A percentile compares a stretch with the other conserved stretches of the same genome.
Conservation (phyloP, 2,888 invertebrate species). For the Cheilosia pagana region DNA sequence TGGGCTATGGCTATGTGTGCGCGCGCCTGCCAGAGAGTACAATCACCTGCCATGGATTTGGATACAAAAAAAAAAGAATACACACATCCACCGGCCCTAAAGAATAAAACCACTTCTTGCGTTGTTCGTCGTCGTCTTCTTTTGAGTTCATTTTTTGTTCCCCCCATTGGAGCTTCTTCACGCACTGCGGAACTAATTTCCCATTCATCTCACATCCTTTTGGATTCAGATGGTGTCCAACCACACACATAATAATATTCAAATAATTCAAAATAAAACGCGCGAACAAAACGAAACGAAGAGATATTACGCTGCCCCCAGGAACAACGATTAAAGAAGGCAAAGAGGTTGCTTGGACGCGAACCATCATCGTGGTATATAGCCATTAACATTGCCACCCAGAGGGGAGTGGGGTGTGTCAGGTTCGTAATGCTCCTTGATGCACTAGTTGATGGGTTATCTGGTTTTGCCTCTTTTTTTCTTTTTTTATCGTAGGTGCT, state of each 20-base stretch:
- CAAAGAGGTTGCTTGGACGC: constrained; percentile 35
- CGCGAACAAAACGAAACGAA: constrained; percentile 8
- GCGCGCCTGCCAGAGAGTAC: constrained; percentile 47
- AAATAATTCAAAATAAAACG: constrained; percentile 31
- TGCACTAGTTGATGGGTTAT: constrained; percentile 27
- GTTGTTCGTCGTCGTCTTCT: not conserved
- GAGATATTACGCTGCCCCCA: constrained; percentile 6
- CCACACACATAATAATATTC: constrained; percentile 58
- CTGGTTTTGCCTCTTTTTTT: no score
- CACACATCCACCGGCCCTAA: constrained; percentile 44
- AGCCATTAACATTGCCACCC: constrained; percentile 43
- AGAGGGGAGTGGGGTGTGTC: not conserved
- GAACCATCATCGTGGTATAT: not conserved
- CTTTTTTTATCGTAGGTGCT: not conserved
- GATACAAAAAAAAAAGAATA: constrained; percentile 26
- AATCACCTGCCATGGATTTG: constrained; percentile 72
- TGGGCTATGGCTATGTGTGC: constrained; percentile 15
- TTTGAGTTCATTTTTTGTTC: not conserved
- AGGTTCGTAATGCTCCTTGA: constrained; percentile 18
- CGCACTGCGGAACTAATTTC: constrained; percentile 75
- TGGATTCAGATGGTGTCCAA: constrained; percentile 70
- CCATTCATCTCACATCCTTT: constrained; percentile 75
- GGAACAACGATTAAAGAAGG: not conserved
- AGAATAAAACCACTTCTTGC: constrained; percentile 41
- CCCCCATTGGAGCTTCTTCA: constrained; percentile 40